phyloP scores from a whole-genome alignment of 2,888 invertebrate genomes.

The Aphodius granarius region DNA sequence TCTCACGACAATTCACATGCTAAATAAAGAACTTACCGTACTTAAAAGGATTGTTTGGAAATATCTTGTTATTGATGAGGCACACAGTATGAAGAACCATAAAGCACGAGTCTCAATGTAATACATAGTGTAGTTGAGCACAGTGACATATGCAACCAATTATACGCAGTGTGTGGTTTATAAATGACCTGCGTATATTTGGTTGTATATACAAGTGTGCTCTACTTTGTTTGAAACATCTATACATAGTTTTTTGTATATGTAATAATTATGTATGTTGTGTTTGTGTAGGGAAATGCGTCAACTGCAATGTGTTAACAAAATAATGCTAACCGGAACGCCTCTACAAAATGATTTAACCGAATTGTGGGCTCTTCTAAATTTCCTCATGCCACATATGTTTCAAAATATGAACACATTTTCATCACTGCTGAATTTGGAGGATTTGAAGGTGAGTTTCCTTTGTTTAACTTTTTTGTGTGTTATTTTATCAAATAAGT shows the following conservation, averaged over 20 bases:
- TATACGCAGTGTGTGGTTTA: too few species aligned
- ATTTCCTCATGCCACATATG: conserved; percentile 70
- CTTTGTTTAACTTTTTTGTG: too few species aligned
- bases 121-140: too few species aligned
- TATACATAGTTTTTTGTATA: too few species aligned
- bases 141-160: too few species aligned
- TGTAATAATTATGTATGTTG: too few species aligned
- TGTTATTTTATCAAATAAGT: too few species aligned
- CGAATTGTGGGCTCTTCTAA: conserved; percentile 72
- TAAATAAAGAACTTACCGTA: conserved; percentile 51
- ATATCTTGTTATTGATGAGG: conserved; percentile 71
- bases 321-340: conserved; percentile 71
- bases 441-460: conserved; percentile 51
- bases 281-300: conserved; percentile 50
- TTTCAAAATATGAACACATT: conserved; percentile 68
- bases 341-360: conserved; percentile 72
- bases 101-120: conserved; percentile 54
- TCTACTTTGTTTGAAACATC: too few species aligned
- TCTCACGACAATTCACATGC: conserved; percentile 62
- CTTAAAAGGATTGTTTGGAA: conserved; percentile 57
- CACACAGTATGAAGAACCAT: conserved; percentile 69
- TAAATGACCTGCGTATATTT: too few species aligned
- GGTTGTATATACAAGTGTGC: too few species aligned
- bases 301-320: conserved; percentile 55
- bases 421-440: conserved; percentile 64